Evolutionary conservation across 1,140 invertebrate species (phyloP), one percentile per base, ranked within the genome.

Genomic region (Euwallacea fornicatus): DNA sequence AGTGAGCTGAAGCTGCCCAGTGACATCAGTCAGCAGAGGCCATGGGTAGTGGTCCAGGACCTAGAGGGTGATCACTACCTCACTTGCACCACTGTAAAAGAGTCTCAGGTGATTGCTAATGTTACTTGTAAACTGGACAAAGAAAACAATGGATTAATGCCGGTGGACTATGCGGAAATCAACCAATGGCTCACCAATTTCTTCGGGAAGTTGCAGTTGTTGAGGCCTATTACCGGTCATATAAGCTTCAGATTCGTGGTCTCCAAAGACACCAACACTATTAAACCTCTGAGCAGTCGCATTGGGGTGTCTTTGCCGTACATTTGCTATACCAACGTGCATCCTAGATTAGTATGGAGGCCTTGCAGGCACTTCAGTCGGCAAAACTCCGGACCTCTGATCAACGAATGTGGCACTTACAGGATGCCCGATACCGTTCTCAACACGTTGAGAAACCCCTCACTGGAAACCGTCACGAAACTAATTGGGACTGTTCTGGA

Each of bases 41-140:
- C 89, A 0, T 93, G 92, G 91, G 83, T 93, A 6, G 86, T 93
- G 10, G 86, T 93, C 0, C 85, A 88, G 47, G 89, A 93, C 76
- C 86, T 90, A 2, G 87, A 86, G 56, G 91, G 89, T 9, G 87
- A 90, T 47, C 91, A 90, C 66, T 89, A 88, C 75, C 82, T 93
- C 21, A 93, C 91, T 2, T 93, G 91, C 75, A 93, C 91, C 0
- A 93, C 91, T 0, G 83, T 94, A 11, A 91, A 90, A 76, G 88
- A 90, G 56, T 91, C 90, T 0, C 82, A 84, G 62, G 86, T 93
- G 0, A 87, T 92, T 6, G 90, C 90, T 8, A 94, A 93, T 75
- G 91, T 93, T 2, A 91, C 89, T 0, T 94, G 91, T 74, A 83
- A 86, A 0, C 84, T 92, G 16, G 89, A 93, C 65, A 79, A 85